Base-by-base conservation (phyloP, 53 echinoderm and acorn worm genomes). In the Temnopleurus reevesii region DNA sequence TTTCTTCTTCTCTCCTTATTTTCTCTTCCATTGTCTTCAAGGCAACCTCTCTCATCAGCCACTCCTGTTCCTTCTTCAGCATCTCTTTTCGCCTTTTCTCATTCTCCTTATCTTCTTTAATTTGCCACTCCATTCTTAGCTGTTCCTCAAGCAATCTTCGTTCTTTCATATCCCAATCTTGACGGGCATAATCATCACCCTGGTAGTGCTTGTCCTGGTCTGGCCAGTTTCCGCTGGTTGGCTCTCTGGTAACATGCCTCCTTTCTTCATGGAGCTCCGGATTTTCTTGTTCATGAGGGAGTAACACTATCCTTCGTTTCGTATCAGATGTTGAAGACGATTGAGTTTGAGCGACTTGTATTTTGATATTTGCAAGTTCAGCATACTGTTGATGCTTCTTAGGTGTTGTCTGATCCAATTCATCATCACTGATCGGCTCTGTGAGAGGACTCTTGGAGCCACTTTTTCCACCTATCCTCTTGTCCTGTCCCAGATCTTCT, bases 161-260 rank as follows among this genome's bases (percentile, higher is more conserved):
- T 45, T 93, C 84, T 49, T 83, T 85, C 49, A 76, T 45, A 24
- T 93, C 84, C 66, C 81, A 76, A 25, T 92, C 90, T 26, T 90
- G 91, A 47, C 89, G 90, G 66, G 66, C 25, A 24, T 88, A 90
- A 2, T 90, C 87, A 2, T 89, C 94, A n/a, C 86, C 57, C 55
- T 86, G 41, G 44, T 79, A 86, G 12, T 84, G 82, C 61, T 90
- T 84, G 47, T 94, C 81, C 38, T 86, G 77, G 60, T 90, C 89
- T 66, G 91, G 71, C 34, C 86, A 86, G 56, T 86, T 93, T 1
- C 83, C 81, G 53, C 63, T 54, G 46, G 90, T 86, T 46, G 81
- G 83, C 33, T 96, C 93, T 63, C 90, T 93, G 24, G 93, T 90
- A 47, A 93, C 86, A 53, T 89, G 58, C 29, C 95, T 91, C 58